Percentiles rank a stretch among this genome's conserved stretches.
Conservation (phyloP, 1,140 invertebrate genomes). For the Cotesia chilonis region DNA sequence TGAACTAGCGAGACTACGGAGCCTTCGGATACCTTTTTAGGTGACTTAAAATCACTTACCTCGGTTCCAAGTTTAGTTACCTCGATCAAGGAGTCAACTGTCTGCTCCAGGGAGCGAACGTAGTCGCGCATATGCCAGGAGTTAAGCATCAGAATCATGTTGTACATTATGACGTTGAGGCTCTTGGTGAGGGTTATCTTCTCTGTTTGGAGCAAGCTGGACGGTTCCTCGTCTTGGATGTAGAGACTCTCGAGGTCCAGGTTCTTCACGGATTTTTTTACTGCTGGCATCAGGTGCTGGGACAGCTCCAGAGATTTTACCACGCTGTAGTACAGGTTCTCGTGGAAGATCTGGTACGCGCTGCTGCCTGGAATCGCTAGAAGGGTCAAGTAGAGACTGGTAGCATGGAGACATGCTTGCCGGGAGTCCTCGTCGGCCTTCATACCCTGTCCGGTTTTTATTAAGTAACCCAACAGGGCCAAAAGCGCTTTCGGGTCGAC, state of each 20-base stretch:
- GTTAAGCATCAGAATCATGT: slow-evolving; percentile 62
- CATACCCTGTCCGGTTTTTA: slow-evolving; percentile 62
- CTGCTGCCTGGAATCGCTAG: slow-evolving; percentile 68
- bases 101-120: slow-evolving; percentile 63
- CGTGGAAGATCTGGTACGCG: slow-evolving; percentile 70
- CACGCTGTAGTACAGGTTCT: slow-evolving; percentile 66
- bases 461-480: slow-evolving; percentile 66
- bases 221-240: slow-evolving; percentile 46
- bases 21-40: slow-evolving; percentile 38
- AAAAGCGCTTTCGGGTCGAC: slow-evolving; percentile 65
- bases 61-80: slow-evolving; percentile 64
- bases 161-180: slow-evolving; percentile 60
- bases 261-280: slow-evolving; percentile 41
- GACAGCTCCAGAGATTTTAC: slow-evolving; percentile 65
- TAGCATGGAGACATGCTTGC: slow-evolving; percentile 59
- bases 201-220: slow-evolving; percentile 44
- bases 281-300: slow-evolving; percentile 45
- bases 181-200: slow-evolving; percentile 48
- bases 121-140: slow-evolving; percentile 65
- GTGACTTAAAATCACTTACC: slow-evolving; percentile 43
- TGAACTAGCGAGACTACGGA: slow-evolving; percentile 56
- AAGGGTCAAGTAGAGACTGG: slow-evolving; percentile 64
- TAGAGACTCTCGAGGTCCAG: slow-evolving; percentile 48
- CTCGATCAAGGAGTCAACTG: slow-evolving; percentile 63
- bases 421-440: slow-evolving; percentile 53